Evolutionary conservation across 2,888 invertebrate species (phyloP).

Genomic region (Brachypalpus laphriformis): DNA sequence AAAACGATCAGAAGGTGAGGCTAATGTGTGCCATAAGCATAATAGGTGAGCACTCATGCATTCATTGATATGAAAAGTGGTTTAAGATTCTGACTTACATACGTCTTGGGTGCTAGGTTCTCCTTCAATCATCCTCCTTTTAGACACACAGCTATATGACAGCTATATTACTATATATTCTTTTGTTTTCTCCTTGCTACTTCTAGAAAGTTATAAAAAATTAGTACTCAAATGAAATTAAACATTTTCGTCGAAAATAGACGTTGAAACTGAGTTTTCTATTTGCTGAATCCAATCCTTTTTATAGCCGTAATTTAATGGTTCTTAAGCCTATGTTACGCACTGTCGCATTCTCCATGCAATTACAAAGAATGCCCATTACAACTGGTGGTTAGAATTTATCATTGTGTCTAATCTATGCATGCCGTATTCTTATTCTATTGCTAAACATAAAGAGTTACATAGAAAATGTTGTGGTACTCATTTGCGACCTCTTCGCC

Average conservation of each 20-base stretch:
- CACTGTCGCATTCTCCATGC: too few relatives aligned
- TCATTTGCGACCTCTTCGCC: too few relatives aligned
- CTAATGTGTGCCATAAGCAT: background rate
- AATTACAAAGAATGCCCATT: too few relatives aligned
- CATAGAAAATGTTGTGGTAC: too few relatives aligned
- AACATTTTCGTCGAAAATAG: background rate
- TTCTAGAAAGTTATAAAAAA: background rate
- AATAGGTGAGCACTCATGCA: background rate
- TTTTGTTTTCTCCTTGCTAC: too few relatives aligned
- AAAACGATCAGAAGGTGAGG: background rate
- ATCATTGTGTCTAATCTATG: background rate
- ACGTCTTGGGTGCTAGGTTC: background rate
- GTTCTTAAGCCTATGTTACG: too few relatives aligned
- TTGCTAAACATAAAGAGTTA: too few relatives aligned
- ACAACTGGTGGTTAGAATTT: background rate
- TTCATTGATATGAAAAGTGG: background rate
- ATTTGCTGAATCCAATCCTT: too few relatives aligned
- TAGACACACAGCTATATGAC: background rate
- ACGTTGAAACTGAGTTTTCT: background rate
- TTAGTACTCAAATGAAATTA: background rate
- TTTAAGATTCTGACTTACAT: background rate
- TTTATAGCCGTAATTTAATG: too few relatives aligned
- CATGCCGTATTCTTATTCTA: background rate
- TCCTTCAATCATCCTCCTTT: background rate
- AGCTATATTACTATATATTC: too few relatives aligned